These are phyloP conservation scores for Mus minutoides DNA, from an alignment of 2,797 vertebrate genomes.

Conservation along the genomic window DNA sequence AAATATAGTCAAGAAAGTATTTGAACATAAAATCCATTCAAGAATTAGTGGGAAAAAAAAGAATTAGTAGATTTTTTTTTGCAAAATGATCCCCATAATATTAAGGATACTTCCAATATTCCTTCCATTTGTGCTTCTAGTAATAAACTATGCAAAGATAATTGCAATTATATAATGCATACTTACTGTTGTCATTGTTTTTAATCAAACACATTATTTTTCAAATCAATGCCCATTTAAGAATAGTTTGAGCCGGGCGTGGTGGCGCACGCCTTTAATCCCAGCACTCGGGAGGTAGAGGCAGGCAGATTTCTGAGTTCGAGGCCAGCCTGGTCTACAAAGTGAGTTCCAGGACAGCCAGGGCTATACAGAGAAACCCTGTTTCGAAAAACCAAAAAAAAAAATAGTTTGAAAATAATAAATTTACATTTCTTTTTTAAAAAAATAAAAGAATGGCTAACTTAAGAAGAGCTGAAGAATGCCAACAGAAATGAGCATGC, in stretches of 20 bases:
- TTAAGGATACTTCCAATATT: not conserved
- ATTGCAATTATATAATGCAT: not conserved
- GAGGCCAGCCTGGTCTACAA: too few relatives aligned
- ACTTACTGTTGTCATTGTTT: not conserved
- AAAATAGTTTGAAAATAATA: not conserved
- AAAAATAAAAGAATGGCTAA: not conserved
- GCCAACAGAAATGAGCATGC: not conserved
- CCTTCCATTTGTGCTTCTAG: not conserved
- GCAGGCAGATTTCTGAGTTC: too few relatives aligned
- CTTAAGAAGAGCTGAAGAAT: not conserved
- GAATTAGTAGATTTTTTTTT: not conserved
- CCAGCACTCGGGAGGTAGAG: too few relatives aligned
- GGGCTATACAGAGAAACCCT: too few relatives aligned
- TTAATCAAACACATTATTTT: not conserved
- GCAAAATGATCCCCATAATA: not conserved
- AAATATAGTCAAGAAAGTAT: not conserved
- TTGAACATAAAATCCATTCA: not conserved
- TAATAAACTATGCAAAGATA: not conserved
- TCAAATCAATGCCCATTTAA: not conserved
- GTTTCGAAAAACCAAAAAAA: too few relatives aligned
- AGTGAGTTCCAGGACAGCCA: too few relatives aligned
- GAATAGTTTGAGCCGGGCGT: not conserved
- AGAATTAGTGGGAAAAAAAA: not conserved
- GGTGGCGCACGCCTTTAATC: too few relatives aligned
- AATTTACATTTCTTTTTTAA: not conserved